Conservation (phyloP, 2,888 invertebrate genomes). For the Allacma fusca region DNA sequence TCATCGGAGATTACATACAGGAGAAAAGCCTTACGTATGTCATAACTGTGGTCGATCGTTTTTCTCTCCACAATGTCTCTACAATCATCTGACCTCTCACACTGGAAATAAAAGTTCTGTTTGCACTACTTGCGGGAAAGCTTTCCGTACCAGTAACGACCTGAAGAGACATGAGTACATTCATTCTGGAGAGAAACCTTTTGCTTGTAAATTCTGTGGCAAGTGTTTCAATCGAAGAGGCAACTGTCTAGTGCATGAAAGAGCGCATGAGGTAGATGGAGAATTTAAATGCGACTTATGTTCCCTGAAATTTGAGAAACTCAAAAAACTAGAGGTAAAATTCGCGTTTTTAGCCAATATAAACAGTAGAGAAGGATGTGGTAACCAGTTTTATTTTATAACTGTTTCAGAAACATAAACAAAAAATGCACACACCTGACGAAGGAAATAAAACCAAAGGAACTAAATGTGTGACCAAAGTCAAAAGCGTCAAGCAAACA, state of each 20-base stretch:
- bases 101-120: slow-evolving; percentile 1
- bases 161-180: slow-evolving; percentile 14
- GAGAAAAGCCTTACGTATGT: slow-evolving; percentile 9
- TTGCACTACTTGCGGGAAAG: slow-evolving; percentile 1
- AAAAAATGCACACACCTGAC: neutral
- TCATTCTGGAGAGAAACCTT: slow-evolving; percentile 9
- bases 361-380: no score
- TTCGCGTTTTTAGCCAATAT: no score
- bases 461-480: neutral
- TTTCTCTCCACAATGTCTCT: neutral
- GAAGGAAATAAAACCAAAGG: neutral
- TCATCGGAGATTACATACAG: slow-evolving; percentile 6
- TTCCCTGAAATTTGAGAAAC: neutral
- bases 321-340: neutral
- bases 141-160: slow-evolving; percentile 3
- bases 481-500: neutral
- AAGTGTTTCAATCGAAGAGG: slow-evolving; percentile 21
- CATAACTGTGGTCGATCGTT: neutral
- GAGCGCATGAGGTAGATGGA: neutral
- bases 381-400: no score
- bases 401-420: neutral
- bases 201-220: neutral
- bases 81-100: slow-evolving; percentile 17
- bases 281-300: neutral
- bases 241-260: neutral